These are phyloP conservation scores for Andricus grossulariae DNA, from an alignment of 1,140 invertebrate species.

Conservation along the genomic window DNA sequence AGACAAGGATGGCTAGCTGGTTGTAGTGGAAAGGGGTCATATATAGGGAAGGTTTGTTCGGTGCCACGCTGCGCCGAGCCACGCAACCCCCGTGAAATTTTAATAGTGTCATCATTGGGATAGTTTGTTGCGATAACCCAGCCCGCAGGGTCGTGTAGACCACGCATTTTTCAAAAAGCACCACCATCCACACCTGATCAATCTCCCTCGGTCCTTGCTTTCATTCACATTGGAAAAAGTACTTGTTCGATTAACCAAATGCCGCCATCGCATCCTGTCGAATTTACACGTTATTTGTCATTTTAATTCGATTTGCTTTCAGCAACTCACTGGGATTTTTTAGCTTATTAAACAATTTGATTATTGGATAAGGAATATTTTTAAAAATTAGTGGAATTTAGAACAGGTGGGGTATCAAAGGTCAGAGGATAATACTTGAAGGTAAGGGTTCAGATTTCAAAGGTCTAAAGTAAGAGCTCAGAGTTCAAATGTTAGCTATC, in stretches of 20 bases:
- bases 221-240: constrained; percentile 23
- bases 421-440: too few relatives aligned
- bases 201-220: constrained; percentile 13
- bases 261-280: neutral
- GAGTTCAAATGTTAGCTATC: too few relatives aligned
- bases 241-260: constrained; percentile 26
- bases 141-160: constrained; percentile 59
- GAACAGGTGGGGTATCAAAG: too few relatives aligned
- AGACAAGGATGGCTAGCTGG: constrained; percentile 45
- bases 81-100: constrained; percentile 61
- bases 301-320: constrained; percentile 9
- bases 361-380: too few relatives aligned
- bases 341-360: too few relatives aligned
- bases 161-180: constrained; percentile 51
- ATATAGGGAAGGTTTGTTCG: constrained; percentile 62
- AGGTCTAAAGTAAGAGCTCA: too few relatives aligned
- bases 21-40: constrained; percentile 55
- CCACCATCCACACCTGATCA: constrained; percentile 23
- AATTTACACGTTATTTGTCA: constrained; percentile 26
- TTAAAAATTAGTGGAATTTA: too few relatives aligned
- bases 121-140: constrained; percentile 71
- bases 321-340: neutral
- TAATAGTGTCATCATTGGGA: constrained; percentile 60
- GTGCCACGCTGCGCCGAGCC: constrained; percentile 53
- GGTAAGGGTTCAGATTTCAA: too few relatives aligned